Evolutionary conservation across 2,888 invertebrate species (phyloP).

Genomic region (Drosophila subsilvestris): DNA sequence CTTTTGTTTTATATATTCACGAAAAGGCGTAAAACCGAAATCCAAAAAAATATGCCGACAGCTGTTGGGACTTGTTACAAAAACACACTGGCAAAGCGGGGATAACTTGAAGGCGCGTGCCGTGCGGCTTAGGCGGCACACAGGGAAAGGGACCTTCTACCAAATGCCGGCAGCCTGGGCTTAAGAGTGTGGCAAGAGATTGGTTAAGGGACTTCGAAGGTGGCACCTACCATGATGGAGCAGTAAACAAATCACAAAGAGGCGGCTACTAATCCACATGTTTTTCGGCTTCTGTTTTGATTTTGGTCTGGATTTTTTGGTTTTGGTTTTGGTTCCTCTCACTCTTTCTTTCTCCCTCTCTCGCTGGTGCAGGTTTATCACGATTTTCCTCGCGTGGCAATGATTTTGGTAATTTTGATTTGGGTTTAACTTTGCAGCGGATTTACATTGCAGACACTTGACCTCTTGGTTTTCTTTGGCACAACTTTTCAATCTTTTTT

Average conservation of each 20-base stretch:
- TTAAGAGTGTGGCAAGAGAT: slow-evolving; percentile 47
- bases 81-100: slow-evolving; percentile 35
- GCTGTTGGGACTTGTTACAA: slow-evolving; percentile 63
- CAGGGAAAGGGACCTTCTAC: slow-evolving; percentile 19
- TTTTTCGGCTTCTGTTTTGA: slow-evolving; percentile 79
- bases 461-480: slow-evolving; percentile 51
- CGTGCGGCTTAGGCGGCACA: slow-evolving; percentile 30
- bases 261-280: slow-evolving; percentile 84
- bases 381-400: slow-evolving; percentile 30
- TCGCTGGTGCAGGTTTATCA: slow-evolving; percentile 6
- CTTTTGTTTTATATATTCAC: slow-evolving; percentile 43
- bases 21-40: slow-evolving; percentile 40
- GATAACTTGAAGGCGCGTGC: slow-evolving; percentile 61
- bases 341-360: slow-evolving; percentile 15
- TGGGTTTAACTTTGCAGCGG: slow-evolving; percentile 37
- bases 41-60: slow-evolving; percentile 63
- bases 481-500: slow-evolving; percentile 47
- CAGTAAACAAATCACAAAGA: slow-evolving; percentile 83
- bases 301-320: slow-evolving; percentile 50
- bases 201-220: slow-evolving; percentile 3
- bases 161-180: slow-evolving; percentile 53
- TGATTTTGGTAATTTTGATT: slow-evolving; percentile 35
- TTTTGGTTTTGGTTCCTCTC: slow-evolving; percentile 23
- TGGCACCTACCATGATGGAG: slow-evolving; percentile 83
- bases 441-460: slow-evolving; percentile 46